These are phyloP conservation scores for Drosophila yakuba DNA, from an alignment of 1,140 invertebrate genomes.

Conservation along the genomic window DNA sequence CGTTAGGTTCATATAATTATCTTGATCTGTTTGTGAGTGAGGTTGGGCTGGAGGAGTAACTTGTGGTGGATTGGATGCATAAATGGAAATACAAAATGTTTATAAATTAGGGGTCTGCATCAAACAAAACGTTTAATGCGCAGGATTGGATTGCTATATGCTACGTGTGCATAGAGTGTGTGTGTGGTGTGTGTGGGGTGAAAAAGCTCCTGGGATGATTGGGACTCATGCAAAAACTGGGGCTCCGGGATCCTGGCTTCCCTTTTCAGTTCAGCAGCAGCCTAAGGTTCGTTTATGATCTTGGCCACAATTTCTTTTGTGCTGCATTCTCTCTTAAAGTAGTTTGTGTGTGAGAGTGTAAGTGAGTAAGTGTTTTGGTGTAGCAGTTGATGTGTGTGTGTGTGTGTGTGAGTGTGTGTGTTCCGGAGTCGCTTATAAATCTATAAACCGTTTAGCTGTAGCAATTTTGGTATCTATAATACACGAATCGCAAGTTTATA, in stretches of 20 bases:
- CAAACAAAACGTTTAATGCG: constrained; percentile 27
- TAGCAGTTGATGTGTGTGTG: constrained; percentile 5
- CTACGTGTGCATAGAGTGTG: constrained; percentile 12
- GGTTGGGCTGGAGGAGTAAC: not conserved
- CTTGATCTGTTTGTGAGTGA: constrained; percentile 14
- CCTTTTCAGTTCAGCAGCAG: constrained; percentile 4
- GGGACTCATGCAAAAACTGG: constrained; percentile 4
- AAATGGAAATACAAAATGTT: constrained; percentile 19
- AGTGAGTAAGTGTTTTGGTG: constrained; percentile 11
- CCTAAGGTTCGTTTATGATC: not conserved
- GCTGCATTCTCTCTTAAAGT: constrained; percentile 22
- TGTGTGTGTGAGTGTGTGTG: constrained; percentile 1
- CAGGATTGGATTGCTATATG: constrained; percentile 26
- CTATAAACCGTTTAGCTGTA: constrained; percentile 48
- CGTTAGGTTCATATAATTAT: constrained; percentile 30
- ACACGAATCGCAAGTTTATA: constrained; percentile 57
- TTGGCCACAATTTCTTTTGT: constrained; percentile 24
- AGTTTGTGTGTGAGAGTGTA: constrained; percentile 6
- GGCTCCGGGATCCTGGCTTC: constrained; percentile 2
- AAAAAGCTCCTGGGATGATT: constrained; percentile 8
- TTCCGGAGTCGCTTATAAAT: constrained; percentile 26
- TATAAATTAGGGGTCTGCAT: constrained; percentile 29
- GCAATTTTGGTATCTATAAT: constrained; percentile 65
- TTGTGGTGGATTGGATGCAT: not conserved
- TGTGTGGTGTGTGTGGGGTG: constrained; percentile 6